Evolutionary conservation across 2,888 invertebrate genomes (phyloP).

Genomic region (Sarcophaga variegata): DNA sequence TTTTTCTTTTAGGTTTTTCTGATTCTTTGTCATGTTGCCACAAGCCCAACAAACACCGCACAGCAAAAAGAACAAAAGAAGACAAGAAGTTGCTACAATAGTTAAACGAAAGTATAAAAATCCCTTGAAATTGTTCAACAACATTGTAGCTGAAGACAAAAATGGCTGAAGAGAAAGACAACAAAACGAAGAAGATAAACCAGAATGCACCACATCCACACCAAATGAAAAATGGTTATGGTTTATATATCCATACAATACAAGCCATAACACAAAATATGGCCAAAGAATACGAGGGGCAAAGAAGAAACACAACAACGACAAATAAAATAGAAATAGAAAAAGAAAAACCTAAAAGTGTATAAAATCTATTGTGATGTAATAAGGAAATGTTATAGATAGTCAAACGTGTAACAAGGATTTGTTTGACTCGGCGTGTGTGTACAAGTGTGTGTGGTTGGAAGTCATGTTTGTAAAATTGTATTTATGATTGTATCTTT

Average conservation of each 20-base stretch:
- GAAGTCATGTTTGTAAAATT: slow-evolving; percentile 34
- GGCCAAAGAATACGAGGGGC: not conserved
- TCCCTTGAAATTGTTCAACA: slow-evolving; percentile 35
- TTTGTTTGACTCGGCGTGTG: slow-evolving; percentile 20
- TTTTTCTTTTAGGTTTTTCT: not conserved
- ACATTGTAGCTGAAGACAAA: not conserved
- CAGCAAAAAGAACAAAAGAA: not conserved
- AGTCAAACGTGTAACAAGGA: slow-evolving; percentile 12
- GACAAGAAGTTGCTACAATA: not conserved
- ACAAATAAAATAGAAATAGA: not conserved
- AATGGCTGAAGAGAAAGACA: not conserved
- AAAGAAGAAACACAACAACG: not conserved
- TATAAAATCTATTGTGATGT: slow-evolving; percentile 46
- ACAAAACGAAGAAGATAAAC: too few species aligned
- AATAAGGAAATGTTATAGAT: slow-evolving; percentile 47
- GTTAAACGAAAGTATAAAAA: not conserved
- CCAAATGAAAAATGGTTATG: slow-evolving; percentile 61
- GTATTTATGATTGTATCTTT: slow-evolving; percentile 22
- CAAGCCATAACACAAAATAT: slow-evolving; percentile 1
- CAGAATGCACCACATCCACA: slow-evolving; percentile 1
- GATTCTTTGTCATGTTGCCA: slow-evolving; percentile 1
- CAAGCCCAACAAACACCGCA: not conserved
- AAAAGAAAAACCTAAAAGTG: not conserved
- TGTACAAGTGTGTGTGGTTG: not conserved
- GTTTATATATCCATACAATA: slow-evolving; percentile 33